These are phyloP conservation scores for Leucozona laternaria DNA, from an alignment of 2,888 invertebrate genomes.

Conservation along the genomic window DNA sequence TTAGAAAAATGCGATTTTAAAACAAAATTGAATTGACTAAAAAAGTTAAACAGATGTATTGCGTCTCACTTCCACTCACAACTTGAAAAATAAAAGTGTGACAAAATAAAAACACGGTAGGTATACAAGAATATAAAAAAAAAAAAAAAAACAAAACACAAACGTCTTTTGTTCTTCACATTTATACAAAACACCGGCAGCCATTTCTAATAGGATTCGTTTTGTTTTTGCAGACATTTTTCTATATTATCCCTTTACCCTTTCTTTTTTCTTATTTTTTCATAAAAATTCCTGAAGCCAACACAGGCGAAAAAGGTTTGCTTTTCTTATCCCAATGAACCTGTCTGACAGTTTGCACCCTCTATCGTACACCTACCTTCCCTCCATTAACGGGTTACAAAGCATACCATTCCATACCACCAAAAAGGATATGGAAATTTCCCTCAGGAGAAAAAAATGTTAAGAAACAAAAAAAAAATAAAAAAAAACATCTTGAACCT, in stretches of 20 bases:
- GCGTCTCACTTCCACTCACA: background rate
- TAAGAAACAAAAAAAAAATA: background rate
- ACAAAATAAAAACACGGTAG: conserved; percentile 14
- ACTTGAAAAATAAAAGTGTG: background rate
- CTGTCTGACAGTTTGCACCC: conserved; percentile 49
- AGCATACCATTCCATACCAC: background rate
- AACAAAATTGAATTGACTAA: background rate
- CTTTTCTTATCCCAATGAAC: conserved; percentile 51
- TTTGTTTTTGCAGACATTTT: conserved; percentile 66
- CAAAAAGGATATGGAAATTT: conserved; percentile 62
- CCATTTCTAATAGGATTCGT: conserved; percentile 65
- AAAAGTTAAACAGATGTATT: background rate
- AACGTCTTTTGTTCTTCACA: conserved; percentile 57
- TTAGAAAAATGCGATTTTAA: background rate
- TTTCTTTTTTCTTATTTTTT: conserved; percentile 11
- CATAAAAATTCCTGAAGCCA: conserved; percentile 36
- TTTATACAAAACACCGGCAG: conserved; percentile 47
- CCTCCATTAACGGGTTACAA: conserved; percentile 6
- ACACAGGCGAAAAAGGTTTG: conserved; percentile 45
- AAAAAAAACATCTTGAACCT: conserved; percentile 64
- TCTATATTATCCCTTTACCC: conserved; percentile 3
- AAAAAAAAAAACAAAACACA: conserved; percentile 4
- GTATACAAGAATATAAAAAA: background rate
- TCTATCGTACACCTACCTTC: conserved; percentile 10
- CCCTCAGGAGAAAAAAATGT: conserved; percentile 17